Evolutionary conservation across 2,113 vertebrate genomes (phyloP), one percentile per base, ranked within the genome.

Genomic region (Circaetus cinerascens): DNA sequence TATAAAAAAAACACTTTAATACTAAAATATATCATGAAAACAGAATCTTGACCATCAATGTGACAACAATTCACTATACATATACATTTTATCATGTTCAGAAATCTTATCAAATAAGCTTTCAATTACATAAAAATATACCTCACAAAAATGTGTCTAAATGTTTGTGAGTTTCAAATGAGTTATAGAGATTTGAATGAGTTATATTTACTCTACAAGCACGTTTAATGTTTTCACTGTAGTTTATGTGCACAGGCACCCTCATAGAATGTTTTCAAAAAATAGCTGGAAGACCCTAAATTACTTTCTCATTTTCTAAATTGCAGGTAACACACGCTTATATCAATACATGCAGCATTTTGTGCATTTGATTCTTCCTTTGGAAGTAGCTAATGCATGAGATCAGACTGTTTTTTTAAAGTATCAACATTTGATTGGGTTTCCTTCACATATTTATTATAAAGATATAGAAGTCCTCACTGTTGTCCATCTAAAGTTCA

Each of bases 251-350:
- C 38, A 43, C 17, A 51, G 18, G 9, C 3, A 62, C 57, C 10
- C 7, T 15, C 41, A 75, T 1, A 23, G 10, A 63, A 38, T 40
- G 15, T 25, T 69, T 76, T 7, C 2, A 18, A 51, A 68, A 71
- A 57, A 16, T 6, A 67, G 12, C 18, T 56, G 18, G 69, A 63
- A 63, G 19, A 38, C 41, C 59, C 34, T 68, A 34, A 40, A 63
- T 34, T 1, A 63, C 27, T 41, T 41, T 9, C 18, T 48, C 21
- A 20, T 43, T 87, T 76, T 56, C 36, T 56, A 56, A 76, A 29
- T 12, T 43, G 14, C 8, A 68, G 0, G 2, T 43, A 34, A 63
- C 22, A 63, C 36, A 56, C 0, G 1, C 4, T 45, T 50, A 3
- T 48, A 46, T 34, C 32, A 50, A 43, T 50, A 63, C 7, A 30